Conservation (phyloP, 2,797 vertebrate species). For the Pipistrellus kuhlii region DNA sequence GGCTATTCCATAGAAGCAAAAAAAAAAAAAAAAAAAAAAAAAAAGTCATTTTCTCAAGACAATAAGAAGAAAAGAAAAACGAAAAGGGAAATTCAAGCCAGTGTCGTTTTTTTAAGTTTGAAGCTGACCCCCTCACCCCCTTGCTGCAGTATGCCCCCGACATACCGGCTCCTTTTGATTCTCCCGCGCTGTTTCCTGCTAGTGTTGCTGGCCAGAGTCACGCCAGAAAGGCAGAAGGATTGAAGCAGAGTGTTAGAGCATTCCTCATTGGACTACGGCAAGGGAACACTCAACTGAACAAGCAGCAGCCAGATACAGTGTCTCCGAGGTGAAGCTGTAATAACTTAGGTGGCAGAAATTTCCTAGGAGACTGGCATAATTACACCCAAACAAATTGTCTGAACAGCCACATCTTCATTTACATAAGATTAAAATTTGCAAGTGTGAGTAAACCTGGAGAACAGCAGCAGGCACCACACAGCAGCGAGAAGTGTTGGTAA, state of each 20-base stretch:
- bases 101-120: not conserved
- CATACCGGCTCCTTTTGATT: not conserved
- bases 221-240: conserved; percentile 18
- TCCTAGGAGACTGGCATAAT: conserved; percentile 79
- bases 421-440: conserved; percentile 74
- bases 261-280: conserved; percentile 54
- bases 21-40: not conserved
- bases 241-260: conserved; percentile 19
- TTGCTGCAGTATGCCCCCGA: not conserved
- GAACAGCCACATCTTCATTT: conserved; percentile 77
- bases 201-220: conserved; percentile 4
- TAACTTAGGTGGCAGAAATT: conserved; percentile 77
- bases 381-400: conserved; percentile 79
- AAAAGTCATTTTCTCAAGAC: conserved; percentile 56
- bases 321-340: conserved; percentile 78
- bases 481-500: not conserved
- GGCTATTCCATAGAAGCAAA: not conserved
- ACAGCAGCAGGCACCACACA: not conserved
- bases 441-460: conserved; percentile 46
- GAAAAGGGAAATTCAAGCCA: not conserved
- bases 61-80: not conserved
- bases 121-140: not conserved
- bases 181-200: conserved; percentile 36
- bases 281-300: conserved; percentile 68
- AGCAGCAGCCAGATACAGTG: conserved; percentile 61